Percentiles rank a stretch among this genome's conserved stretches.
Evolutionary conservation across 1,140 invertebrate species (phyloP).

Genomic region (Meloidogyne exigua): DNA sequence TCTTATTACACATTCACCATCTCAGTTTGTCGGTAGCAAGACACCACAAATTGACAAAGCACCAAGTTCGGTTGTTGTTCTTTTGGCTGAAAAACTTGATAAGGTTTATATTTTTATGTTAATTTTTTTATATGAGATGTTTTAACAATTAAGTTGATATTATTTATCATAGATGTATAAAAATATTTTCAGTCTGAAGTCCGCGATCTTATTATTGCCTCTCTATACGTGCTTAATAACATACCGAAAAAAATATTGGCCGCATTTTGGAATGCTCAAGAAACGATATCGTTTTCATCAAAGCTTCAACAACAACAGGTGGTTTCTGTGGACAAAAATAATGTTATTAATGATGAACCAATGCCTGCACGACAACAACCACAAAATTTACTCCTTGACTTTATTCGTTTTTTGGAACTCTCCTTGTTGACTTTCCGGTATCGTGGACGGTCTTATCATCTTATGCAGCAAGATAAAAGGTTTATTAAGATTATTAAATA

Average conservation of each 20-base stretch:
- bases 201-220: constrained; percentile 83
- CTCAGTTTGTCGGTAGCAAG: constrained; percentile 21
- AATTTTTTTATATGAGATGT: no score
- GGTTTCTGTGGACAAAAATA: background rate
- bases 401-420: constrained; percentile 53
- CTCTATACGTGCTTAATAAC: constrained; percentile 85
- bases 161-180: background rate
- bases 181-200: constrained; percentile 69
- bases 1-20: background rate
- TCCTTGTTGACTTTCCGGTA: constrained; percentile 51
- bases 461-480: constrained; percentile 40
- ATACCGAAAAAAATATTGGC: constrained; percentile 65
- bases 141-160: background rate
- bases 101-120: constrained; percentile 32
- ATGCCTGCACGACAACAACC: background rate
- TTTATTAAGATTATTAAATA: background rate
- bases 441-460: constrained; percentile 36
- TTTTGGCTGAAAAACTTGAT: constrained; percentile 73
- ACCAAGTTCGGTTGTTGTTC: constrained; percentile 28
- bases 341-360: background rate
- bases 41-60: constrained; percentile 10
- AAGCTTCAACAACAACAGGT: background rate
- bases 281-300: background rate
- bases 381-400: constrained; percentile 39
- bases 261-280: constrained; percentile 40